Base-by-base conservation (phyloP, 1,140 invertebrate species). In the Lepidurus packardi region DNA sequence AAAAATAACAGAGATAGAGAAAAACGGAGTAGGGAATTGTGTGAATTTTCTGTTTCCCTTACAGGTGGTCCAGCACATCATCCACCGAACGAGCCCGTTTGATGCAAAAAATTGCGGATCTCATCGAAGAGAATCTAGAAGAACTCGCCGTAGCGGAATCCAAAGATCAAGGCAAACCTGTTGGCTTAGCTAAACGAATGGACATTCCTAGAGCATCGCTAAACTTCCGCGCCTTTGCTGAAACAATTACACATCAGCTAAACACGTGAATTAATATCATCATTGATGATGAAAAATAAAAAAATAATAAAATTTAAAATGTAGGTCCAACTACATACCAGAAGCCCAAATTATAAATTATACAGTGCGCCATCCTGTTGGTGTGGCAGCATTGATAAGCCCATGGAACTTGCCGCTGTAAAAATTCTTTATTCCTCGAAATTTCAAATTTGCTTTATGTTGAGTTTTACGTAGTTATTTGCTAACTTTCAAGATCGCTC, bases 321-420 rank as follows among this genome's bases (percentile, higher is more conserved):
- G 9, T 75, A 83, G 86, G 25, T 87, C 79, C 74, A 87, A 79
- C 77, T 73, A 79, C 21, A 65, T 81, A 74, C 82, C 84, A n/a
- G 83, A 85, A 47, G 81, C 82, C 9, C 82, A 83, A 73, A 84
- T 85, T 5, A 74, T 90, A 0, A 89, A 88, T 81, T 90, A 89
- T 81, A 88, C 87, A 0, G 81, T 84, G 1, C 83, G 85, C 45
- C 82, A 85, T 43, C 87, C 89, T 42, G 83, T 89, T 42, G 89
- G 89, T 43, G 88, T 90, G 24, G 88, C 87, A 8, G 89, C 85
- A 1, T 82, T 89, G 1, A 90, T 90, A 78, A 85, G 85, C 75
- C 89, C 89, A 8, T 90, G 89, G 89, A 90, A 90, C 83, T 83
- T 90, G 5, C 89, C 89, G 2, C 80, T 90, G 6, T 90, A n/a